Evolutionary conservation across 1,140 invertebrate species (phyloP).

Genomic region (Neodiprion fabricii): DNA sequence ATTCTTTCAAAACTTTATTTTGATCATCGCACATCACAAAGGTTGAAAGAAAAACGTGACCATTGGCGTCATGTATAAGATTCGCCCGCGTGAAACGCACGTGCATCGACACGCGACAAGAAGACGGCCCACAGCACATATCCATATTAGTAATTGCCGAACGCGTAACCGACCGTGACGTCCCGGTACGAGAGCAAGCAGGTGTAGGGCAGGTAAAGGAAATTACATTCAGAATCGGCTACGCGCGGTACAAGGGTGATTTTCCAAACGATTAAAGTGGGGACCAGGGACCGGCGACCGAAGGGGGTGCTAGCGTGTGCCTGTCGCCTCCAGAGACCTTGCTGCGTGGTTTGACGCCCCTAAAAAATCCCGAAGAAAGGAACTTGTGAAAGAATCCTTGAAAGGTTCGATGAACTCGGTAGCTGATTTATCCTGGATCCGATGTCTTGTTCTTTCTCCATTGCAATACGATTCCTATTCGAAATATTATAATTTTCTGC

Average conservation of each 20-base stretch:
- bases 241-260: constrained; percentile 24
- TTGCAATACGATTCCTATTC: too few relatives aligned
- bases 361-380: neutral
- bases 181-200: constrained; percentile 27
- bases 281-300: constrained; percentile 22
- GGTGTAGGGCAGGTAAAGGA: constrained; percentile 36
- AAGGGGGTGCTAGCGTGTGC: constrained; percentile 37
- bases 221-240: constrained; percentile 15
- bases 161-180: constrained; percentile 44
- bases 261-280: constrained; percentile 32
- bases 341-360: neutral
- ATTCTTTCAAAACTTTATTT: too few relatives aligned
- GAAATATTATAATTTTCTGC: too few relatives aligned
- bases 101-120: neutral
- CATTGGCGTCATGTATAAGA: too few relatives aligned
- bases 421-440: too few relatives aligned
- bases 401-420: too few relatives aligned
- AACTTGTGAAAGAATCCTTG: too few relatives aligned
- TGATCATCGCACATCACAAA: neutral
- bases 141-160: neutral
- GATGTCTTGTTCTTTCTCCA: too few relatives aligned
- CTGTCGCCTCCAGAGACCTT: constrained; percentile 31
- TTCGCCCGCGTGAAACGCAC: neutral
- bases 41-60: neutral
- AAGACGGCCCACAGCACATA: neutral